Conservation (phyloP, 2,797 vertebrate species). For the Oceanodroma leucorhoa region DNA sequence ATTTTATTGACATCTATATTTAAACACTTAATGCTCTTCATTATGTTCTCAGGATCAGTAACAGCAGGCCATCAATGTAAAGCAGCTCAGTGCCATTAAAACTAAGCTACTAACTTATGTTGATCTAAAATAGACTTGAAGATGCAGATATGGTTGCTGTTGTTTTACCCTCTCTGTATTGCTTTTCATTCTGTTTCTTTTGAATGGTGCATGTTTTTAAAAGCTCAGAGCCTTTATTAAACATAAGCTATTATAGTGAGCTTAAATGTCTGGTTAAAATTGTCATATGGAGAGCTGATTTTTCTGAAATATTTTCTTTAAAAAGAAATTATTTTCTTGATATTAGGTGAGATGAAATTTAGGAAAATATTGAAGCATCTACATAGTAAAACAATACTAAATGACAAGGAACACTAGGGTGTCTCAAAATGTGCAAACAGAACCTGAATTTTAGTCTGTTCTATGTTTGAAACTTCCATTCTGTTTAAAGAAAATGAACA, state of each 20-base stretch:
- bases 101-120: conserved; percentile 26
- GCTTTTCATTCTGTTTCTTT: neutral
- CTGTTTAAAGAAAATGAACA: neutral
- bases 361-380: neutral
- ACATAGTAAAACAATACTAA: neutral
- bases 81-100: conserved; percentile 41
- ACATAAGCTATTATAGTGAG: neutral
- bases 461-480: neutral
- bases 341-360: neutral
- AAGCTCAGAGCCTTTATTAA: neutral
- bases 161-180: neutral
- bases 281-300: neutral
- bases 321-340: neutral
- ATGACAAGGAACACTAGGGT: neutral
- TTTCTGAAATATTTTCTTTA: neutral
- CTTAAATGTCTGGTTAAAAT: neutral
- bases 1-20: conserved; percentile 52
- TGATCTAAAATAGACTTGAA: neutral
- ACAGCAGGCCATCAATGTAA: conserved; percentile 38
- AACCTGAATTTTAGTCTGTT: neutral
- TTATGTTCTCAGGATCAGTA: conserved; percentile 36
- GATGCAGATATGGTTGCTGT: neutral
- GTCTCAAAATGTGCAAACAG: neutral
- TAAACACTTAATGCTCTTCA: conserved; percentile 49
- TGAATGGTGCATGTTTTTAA: neutral